Conservation (phyloP, 2,113 vertebrate genomes). For the Talpa occidentalis region DNA sequence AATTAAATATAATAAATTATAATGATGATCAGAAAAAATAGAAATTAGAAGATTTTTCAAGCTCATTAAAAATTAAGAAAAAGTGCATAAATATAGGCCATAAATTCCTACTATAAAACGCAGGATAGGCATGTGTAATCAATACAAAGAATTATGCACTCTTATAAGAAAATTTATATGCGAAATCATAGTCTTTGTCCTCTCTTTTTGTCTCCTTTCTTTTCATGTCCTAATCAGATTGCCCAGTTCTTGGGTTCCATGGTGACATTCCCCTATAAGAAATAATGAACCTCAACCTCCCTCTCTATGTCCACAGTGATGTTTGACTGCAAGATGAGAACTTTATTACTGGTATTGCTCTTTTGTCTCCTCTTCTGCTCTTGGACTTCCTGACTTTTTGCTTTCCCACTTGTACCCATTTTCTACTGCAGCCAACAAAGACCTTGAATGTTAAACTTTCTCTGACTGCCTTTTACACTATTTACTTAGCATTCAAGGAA, state of each 20-base stretch:
- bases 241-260: not conserved
- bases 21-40: slow-evolving; percentile 4
- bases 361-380: not conserved
- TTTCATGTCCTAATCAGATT: not conserved
- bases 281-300: not conserved
- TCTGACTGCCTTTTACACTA: not conserved
- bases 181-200: not conserved
- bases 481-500: not conserved
- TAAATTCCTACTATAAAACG: not conserved
- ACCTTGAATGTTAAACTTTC: not conserved
- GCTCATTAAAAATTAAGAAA: slow-evolving; percentile 1
- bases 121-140: not conserved
- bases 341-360: not conserved
- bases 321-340: not conserved
- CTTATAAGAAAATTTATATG: not conserved
- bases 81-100: not conserved
- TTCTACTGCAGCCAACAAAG: not conserved
- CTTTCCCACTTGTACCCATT: not conserved
- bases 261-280: not conserved
- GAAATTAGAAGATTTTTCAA: slow-evolving; percentile 4
- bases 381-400: not conserved
- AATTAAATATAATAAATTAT: slow-evolving; percentile 47
- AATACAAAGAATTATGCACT: not conserved
- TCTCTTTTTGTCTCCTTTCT: not conserved
- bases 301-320: not conserved